Conservation (phyloP, 2,888 invertebrate genomes). For the Slavum lentiscoides region DNA sequence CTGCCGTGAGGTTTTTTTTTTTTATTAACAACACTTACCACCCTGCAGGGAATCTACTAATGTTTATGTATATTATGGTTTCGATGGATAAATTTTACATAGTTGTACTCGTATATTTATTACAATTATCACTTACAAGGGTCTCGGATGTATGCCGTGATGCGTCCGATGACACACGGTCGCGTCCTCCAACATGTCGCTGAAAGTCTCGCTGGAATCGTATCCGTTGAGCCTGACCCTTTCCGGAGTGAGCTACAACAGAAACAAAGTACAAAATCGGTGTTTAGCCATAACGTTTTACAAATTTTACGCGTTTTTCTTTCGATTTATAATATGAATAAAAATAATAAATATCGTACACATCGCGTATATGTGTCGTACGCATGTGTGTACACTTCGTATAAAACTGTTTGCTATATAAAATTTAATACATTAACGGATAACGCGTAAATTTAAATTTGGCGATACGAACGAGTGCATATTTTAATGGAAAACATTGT, state of each 20-base stretch:
- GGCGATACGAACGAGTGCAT: not conserved
- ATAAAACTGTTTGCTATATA: not conserved
- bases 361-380: not conserved
- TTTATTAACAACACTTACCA: no score
- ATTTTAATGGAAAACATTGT: not conserved
- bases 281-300: not conserved
- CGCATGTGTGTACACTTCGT: not conserved
- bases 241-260: conserved; percentile 57
- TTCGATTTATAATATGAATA: no score
- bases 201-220: conserved; percentile 62
- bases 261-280: conserved; percentile 60
- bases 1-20: no score
- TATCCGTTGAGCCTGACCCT: conserved; percentile 57
- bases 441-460: conserved; percentile 65
- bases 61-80: no score
- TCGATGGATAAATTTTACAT: no score
- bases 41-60: no score
- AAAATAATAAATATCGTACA: no score
- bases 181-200: conserved; percentile 61
- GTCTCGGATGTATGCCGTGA: conserved; percentile 57
- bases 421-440: conserved; percentile 64
- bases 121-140: conserved; percentile 56
- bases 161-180: conserved; percentile 58
- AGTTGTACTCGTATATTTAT: no score
- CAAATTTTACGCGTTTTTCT: no score